Evolutionary conservation across 2,797 vertebrate species (phyloP).

Genomic region (Paedocypris micromegethes): DNA sequence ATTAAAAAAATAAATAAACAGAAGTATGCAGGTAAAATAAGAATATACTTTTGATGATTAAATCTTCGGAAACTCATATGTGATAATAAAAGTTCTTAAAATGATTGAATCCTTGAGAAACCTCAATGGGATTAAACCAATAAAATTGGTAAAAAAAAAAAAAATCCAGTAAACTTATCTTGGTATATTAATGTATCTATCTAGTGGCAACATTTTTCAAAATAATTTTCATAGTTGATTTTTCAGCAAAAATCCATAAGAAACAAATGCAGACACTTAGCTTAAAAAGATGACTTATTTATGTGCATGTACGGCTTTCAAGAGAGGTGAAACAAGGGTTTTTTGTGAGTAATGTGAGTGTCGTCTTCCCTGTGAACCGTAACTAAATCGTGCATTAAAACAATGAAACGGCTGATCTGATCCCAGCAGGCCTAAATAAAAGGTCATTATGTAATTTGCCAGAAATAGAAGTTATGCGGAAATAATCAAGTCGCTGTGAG

Average conservation of each 20-base stretch:
- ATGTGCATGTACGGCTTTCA: too few species aligned
- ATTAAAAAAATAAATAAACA: not conserved
- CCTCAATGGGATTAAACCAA: too few species aligned
- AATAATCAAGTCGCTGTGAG: conserved; percentile 44
- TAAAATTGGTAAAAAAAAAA: too few species aligned
- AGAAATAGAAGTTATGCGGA: conserved; percentile 42
- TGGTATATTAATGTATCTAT: too few species aligned
- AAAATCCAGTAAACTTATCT: too few species aligned
- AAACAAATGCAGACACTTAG: too few species aligned
- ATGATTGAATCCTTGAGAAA: too few species aligned
- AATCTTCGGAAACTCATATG: not conserved
- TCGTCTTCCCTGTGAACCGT: conserved; percentile 5
- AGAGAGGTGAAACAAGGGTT: not conserved
- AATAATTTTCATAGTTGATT: too few species aligned
- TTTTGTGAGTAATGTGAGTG: not conserved
- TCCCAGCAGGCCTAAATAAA: conserved; percentile 38
- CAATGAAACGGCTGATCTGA: conserved; percentile 34
- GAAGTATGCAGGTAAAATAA: not conserved
- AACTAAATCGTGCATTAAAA: conserved; percentile 27
- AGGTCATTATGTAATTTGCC: conserved; percentile 42
- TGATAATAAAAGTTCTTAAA: not conserved
- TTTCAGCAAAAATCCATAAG: too few species aligned
- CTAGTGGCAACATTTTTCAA: too few species aligned
- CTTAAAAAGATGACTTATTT: too few species aligned
- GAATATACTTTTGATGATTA: not conserved